Evolutionary conservation across 2,113 vertebrate genomes (phyloP).

Genomic region (Psephotus haematonotus): DNA sequence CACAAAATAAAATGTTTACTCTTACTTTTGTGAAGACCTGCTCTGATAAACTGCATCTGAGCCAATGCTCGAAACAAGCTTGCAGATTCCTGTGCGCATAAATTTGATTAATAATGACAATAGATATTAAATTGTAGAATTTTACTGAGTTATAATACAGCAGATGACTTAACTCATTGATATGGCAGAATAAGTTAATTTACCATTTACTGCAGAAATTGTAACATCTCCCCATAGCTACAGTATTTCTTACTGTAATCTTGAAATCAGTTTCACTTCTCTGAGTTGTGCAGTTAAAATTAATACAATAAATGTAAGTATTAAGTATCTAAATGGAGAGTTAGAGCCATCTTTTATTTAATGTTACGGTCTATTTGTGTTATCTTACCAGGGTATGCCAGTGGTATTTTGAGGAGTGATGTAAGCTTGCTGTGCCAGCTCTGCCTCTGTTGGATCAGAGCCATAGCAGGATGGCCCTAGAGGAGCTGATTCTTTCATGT

Average conservation of each 20-base stretch:
- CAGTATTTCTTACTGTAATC: neutral
- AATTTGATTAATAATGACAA: neutral
- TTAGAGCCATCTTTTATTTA: neutral
- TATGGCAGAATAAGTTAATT: neutral
- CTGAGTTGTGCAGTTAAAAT: neutral
- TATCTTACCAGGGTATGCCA: neutral
- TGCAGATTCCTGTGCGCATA: neutral
- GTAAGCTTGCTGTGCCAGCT: constrained; percentile 15
- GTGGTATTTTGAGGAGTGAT: neutral
- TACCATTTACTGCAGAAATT: neutral
- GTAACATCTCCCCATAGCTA: neutral
- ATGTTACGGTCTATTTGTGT: neutral
- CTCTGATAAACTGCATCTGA: neutral
- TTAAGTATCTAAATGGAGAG: neutral
- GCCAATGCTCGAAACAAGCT: neutral
- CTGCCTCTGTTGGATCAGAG: neutral
- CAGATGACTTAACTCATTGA: neutral
- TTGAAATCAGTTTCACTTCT: neutral
- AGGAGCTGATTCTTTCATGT: neutral
- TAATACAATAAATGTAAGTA: constrained; percentile 20
- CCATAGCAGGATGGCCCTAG: neutral
- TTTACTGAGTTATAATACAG: neutral
- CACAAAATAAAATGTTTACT: neutral
- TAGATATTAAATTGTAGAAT: neutral
- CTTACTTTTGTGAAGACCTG: neutral